These are phyloP conservation scores for Psilopsiagon aurifrons DNA, from an alignment of 2,113 vertebrate genomes.

Conservation along the genomic window DNA sequence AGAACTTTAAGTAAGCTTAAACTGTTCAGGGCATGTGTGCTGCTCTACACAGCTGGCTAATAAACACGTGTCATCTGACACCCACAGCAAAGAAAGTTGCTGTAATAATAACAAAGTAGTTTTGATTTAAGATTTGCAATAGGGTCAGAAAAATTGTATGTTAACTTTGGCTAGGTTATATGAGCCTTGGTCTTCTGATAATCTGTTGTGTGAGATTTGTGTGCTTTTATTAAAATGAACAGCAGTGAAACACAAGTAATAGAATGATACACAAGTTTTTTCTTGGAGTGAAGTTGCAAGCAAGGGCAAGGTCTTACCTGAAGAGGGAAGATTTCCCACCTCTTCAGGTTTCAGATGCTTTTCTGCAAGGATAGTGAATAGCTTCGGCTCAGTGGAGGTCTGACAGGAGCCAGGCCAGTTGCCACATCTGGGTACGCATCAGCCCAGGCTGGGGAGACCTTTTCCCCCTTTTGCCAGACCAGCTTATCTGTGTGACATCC, in stretches of 20 bases:
- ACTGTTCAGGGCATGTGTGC: not conserved
- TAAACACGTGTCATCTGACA: not conserved
- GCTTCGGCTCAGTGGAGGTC: not conserved
- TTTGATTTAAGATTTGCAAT: not conserved
- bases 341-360: not conserved
- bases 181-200: not conserved
- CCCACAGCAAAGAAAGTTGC: not conserved
- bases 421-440: not conserved
- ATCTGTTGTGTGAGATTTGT: not conserved
- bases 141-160: not conserved
- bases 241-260: not conserved
- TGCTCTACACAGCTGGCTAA: not conserved
- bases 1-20: not conserved
- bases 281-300: not conserved
- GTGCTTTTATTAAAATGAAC: not conserved
- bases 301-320: not conserved
- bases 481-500: not conserved
- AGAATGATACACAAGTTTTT: not conserved
- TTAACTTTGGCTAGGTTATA: not conserved
- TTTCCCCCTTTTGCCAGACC: not conserved
- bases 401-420: not conserved
- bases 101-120: not conserved
- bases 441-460: fast-evolving
- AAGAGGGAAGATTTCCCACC: not conserved
- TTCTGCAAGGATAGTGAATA: not conserved